Evolutionary conservation across 1,140 invertebrate species (phyloP), one percentile per base, ranked within the genome.

Genomic region (Drosophila gunungcola): DNA sequence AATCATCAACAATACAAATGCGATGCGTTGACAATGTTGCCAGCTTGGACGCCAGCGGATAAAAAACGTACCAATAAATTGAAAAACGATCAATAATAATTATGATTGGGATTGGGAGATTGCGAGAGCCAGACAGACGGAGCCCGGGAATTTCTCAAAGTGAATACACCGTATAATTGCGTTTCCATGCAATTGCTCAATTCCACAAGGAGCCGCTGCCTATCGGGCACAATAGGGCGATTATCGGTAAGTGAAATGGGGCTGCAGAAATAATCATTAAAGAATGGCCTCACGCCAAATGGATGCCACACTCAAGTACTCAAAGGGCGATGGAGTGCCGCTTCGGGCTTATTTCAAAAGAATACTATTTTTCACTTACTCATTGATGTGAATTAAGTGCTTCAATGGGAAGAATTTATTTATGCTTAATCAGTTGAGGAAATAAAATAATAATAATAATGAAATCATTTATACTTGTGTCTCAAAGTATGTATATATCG

Each of bases 21-120:
- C 56, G 45, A 62, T 53, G 34, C 67, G 63, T 82, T 74, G 65
- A 73, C 79, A 61, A 53, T 67, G 48, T 61, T 64, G 77, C 36
- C 67, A 60, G 78, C 55, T 61, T 48, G 42, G 39, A 53, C 64
- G 57, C 21, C 6, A 12, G 51, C 56, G 78, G 61, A 75, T 82
- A 83, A 79, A 82, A 82, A 76, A 75, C 82, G 75, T 77, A 79
- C 1, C 82, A 89, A 83, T 86, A 88, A 83, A 88, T 88, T 88
- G 83, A 88, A 88, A 88, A 80, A 53, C 83, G 83, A 88, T 88
- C 83, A 88, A 88, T 88, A 88, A 88, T 88, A 88, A 88, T 88
- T 88, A 88, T 89, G 81, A 82, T 63, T 75, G 72, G 60, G 68
- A 54, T 34, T 25, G 45, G 38, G 34, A 13, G 54, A 70, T 68